Percentiles rank a stretch among this genome's conserved stretches.
These are phyloP conservation scores for Daboia siamensis DNA, from an alignment of 2,113 vertebrate species.

Conservation along the genomic window DNA sequence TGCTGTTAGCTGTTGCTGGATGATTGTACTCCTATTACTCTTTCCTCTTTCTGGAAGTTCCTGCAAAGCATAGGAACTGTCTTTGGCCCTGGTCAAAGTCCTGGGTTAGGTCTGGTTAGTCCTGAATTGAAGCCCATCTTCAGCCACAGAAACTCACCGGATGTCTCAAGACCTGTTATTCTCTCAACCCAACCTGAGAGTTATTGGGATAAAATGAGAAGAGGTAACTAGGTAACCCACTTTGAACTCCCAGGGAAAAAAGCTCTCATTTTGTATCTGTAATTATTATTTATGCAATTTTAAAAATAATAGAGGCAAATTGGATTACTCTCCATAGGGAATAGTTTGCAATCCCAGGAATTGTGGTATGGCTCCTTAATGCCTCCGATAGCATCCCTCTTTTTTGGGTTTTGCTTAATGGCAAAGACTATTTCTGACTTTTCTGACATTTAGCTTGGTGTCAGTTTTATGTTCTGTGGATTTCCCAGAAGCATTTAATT, in stretches of 20 bases:
- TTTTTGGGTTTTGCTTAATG: not conserved
- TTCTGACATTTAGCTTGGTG: not conserved
- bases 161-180: not conserved
- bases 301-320: not conserved
- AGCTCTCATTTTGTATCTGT: not conserved
- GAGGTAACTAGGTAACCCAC: not conserved
- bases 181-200: not conserved
- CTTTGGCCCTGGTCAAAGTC: not conserved
- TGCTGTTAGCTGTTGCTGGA: accelerated
- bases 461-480: not conserved
- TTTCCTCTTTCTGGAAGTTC: not conserved
- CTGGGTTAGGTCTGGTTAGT: not conserved
- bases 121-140: not conserved
- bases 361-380: not conserved
- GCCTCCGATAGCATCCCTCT: not conserved
- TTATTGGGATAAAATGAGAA: not conserved
- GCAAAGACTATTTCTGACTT: not conserved
- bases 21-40: not conserved
- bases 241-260: not conserved
- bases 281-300: not conserved
- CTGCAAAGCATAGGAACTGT: not conserved
- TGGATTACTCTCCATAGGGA: not conserved
- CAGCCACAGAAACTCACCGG: not conserved
- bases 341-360: not conserved
- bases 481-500: not conserved